Conservation (phyloP, 2,113 vertebrate genomes). For the Talpa occidentalis region DNA sequence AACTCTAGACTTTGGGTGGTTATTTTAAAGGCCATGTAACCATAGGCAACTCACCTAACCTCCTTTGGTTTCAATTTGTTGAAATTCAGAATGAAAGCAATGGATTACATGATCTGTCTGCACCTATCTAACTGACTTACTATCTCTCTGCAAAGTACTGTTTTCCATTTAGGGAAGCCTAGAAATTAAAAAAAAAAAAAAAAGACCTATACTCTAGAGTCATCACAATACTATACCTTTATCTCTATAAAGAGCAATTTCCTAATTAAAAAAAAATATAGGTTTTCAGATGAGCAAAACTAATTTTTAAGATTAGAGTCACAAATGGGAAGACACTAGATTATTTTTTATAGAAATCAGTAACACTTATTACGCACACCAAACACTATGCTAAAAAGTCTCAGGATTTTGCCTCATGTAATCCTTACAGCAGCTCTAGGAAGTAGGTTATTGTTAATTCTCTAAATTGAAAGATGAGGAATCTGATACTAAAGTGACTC, state of each 20-base stretch:
- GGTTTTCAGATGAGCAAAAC: conserved; percentile 46
- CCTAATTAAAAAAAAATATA: conserved; percentile 51
- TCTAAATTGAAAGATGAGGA: conserved; percentile 44
- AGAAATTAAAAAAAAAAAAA: conserved; percentile 39
- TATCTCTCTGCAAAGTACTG: conserved; percentile 20
- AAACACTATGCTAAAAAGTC: conserved; percentile 8
- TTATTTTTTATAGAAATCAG: conserved; percentile 56
- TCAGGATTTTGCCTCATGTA: conserved; percentile 50
- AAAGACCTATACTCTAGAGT: not conserved
- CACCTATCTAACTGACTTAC: not conserved
- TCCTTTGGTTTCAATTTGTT: conserved; percentile 23
- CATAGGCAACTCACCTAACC: not conserved
- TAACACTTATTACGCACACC: not conserved
- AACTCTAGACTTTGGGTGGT: not conserved
- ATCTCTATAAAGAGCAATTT: conserved; percentile 12
- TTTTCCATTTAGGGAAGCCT: not conserved
- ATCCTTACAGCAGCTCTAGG: not conserved
- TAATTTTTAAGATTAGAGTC: conserved; percentile 53
- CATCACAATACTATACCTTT: not conserved
- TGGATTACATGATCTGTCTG: not conserved
- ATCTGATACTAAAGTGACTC: conserved; percentile 42
- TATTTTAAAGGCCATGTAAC: not conserved
- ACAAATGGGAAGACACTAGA: not conserved
- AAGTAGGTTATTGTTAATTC: not conserved
- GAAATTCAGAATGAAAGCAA: conserved; percentile 44